phyloP scores from a whole-genome alignment of 2,113 vertebrate species.

The Ciconia stormi region DNA sequence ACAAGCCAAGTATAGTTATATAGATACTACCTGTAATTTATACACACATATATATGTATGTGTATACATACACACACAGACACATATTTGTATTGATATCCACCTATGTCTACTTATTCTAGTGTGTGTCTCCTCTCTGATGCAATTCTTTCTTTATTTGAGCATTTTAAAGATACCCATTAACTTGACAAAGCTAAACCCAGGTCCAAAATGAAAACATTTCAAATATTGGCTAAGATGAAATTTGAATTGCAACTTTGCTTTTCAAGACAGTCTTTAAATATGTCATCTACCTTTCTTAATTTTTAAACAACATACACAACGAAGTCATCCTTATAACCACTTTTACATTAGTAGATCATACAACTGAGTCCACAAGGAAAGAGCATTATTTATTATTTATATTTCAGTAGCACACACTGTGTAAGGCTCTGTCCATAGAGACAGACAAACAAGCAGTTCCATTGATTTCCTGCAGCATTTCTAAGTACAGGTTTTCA shows the following conservation, averaged over 20 bases:
- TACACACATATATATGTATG: accelerated
- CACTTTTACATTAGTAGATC: background rate
- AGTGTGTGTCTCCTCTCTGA: background rate
- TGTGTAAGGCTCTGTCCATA: background rate
- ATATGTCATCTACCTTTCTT: background rate
- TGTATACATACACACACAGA: background rate
- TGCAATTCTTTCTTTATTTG: background rate
- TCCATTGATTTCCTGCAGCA: background rate
- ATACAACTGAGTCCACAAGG: background rate
- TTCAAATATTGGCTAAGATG: background rate
- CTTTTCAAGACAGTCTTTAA: background rate
- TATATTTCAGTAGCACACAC: background rate
- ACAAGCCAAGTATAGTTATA: background rate
- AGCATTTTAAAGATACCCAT: background rate
- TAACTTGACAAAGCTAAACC: background rate
- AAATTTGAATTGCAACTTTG: background rate
- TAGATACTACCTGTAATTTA: background rate
- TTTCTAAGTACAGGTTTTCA: background rate
- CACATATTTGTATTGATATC: background rate
- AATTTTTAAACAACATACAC: background rate
- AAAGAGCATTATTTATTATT: constrained; percentile 9
- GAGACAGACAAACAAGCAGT: background rate
- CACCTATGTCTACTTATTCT: background rate
- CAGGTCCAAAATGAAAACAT: background rate
- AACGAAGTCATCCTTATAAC: background rate